Evolutionary conservation across 2,113 vertebrate genomes (phyloP), one percentile per base, ranked within the genome.

Genomic region (Malurus cyaneus): DNA sequence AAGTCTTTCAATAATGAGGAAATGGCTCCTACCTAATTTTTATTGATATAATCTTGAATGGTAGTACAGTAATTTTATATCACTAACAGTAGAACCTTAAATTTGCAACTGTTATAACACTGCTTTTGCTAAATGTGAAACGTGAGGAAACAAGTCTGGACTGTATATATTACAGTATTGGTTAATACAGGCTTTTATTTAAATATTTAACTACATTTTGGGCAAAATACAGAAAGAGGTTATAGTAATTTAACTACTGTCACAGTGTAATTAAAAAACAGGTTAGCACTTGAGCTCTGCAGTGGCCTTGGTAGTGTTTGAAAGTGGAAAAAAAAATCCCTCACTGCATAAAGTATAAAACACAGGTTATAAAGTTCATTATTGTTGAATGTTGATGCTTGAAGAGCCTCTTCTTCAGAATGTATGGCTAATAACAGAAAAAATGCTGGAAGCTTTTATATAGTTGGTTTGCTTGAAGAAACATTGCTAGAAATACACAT

Each of bases 211-310:
- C 64, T 87, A 47, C 78, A 52, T 76, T 80, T 67, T 47, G 62
- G 36, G 50, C 56, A 76, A 83, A 90, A 72, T 78, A n/a, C 21
- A 86, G 29, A 32, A 88, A 78, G 62, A 88, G 44, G 42, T 86
- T 71, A 61, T 47, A 67, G 82, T 93, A 76, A 94, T 91, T 96
- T 88, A 94, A 81, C 71, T 91, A 69, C 50, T 67, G 54, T 74
- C 61, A 60, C 29, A 18, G 70, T 78, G 19, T 93, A 93, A 92
- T 95, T 80, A 88, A 83, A 90, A 52, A 46, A 11, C 17, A 86
- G 78, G 72, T 86, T 85, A 83, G 28, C 32, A 66, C 52, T 85
- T 71, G 50, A 93, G 74, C 42, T 94, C 64, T 93, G 39, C 56
- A 36, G 42, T 88, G 81, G 41, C 84, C 65, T 93, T 9, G 4